These are phyloP conservation scores for Drosophila pegasa DNA, from an alignment of 2,888 invertebrate species.

Conservation along the genomic window DNA sequence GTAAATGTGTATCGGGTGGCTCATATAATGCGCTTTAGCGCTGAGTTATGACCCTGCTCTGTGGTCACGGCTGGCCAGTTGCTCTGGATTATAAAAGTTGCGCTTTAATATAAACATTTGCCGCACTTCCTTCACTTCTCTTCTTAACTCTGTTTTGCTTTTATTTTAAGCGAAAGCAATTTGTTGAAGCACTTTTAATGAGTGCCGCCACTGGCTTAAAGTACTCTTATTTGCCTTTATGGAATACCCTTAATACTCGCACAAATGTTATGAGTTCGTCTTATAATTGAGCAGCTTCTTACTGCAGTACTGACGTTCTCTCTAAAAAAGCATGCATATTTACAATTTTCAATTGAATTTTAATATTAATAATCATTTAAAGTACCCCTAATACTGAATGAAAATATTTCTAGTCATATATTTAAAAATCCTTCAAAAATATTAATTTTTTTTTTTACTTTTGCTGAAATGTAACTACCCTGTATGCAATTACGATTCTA, in stretches of 20 bases:
- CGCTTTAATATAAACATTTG: conserved; percentile 13
- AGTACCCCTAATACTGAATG: no score
- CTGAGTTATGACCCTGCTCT: conserved; percentile 41
- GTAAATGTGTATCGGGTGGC: conserved; percentile 8
- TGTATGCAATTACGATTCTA: no score
- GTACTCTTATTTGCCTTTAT: neutral
- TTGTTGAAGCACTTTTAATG: conserved; percentile 4
- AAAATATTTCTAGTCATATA: no score
- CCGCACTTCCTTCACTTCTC: neutral
- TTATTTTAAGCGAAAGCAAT: conserved; percentile 1
- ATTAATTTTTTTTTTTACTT: no score
- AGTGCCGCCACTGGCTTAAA: neutral
- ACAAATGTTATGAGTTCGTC: neutral
- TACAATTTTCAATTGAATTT: neutral
- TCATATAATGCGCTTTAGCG: conserved; percentile 18
- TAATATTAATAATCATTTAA: no score
- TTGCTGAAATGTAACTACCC: no score
- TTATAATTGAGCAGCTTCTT: conserved; percentile 1
- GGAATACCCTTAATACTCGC: neutral
- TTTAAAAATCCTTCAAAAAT: no score
- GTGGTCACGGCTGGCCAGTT: conserved; percentile 9
- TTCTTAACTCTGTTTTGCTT: neutral
- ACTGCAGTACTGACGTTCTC: accelerated
- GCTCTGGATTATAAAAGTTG: neutral
- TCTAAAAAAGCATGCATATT: neutral